These are phyloP conservation scores for Cheirogaleus major DNA, from an alignment of 2,797 vertebrate species.

Conservation along the genomic window DNA sequence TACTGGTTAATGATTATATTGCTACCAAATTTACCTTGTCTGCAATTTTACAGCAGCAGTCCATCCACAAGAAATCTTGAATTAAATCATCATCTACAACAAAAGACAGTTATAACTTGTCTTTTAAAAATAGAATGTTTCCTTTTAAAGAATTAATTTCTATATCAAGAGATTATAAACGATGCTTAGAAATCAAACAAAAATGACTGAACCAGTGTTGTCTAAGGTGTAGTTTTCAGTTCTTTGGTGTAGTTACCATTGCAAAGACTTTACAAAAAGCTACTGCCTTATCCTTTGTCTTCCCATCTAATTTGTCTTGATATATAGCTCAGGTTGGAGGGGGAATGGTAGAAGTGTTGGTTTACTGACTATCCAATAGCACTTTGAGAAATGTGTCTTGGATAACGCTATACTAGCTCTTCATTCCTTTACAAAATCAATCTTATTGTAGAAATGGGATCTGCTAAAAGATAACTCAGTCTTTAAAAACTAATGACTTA, in stretches of 20 bases:
- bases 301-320: slow-evolving; percentile 21
- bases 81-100: slow-evolving; percentile 94
- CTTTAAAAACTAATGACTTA: slow-evolving; percentile 37
- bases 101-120: slow-evolving; percentile 74
- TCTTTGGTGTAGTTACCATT: neutral
- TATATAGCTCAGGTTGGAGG: neutral
- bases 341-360: neutral
- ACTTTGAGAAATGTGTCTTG: slow-evolving; percentile 24
- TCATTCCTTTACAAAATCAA: slow-evolving; percentile 43
- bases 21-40: slow-evolving; percentile 86
- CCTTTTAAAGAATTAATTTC: slow-evolving; percentile 57
- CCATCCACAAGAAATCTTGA: slow-evolving; percentile 97
- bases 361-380: slow-evolving; percentile 21
- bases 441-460: slow-evolving; percentile 24
- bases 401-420: neutral
- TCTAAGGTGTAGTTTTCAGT: neutral
- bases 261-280: neutral
- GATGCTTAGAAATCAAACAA: slow-evolving; percentile 49
- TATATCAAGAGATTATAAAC: slow-evolving; percentile 38
- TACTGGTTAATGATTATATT: slow-evolving; percentile 21
- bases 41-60: slow-evolving; percentile 95
- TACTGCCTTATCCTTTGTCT: neutral
- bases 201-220: neutral
- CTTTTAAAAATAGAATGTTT: slow-evolving; percentile 56
- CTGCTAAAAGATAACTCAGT: slow-evolving; percentile 23